These are phyloP conservation scores for Macrobrachium rosenbergii DNA, from an alignment of 1,140 invertebrate species.

Conservation along the genomic window DNA sequence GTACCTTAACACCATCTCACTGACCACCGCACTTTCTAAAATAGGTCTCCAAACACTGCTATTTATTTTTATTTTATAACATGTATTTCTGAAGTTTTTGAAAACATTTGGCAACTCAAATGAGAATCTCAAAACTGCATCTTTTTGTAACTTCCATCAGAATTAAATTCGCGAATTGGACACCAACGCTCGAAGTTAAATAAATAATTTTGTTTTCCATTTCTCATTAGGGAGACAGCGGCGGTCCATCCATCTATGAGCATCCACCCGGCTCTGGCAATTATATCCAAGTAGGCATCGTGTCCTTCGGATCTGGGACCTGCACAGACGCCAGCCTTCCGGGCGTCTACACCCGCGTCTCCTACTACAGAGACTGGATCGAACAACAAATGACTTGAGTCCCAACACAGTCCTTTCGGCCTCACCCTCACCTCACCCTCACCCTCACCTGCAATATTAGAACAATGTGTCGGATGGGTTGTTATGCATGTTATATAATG, in stretches of 20 bases:
- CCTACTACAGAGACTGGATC: conserved; percentile 68
- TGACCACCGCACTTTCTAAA: too few relatives aligned
- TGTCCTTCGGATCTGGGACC: conserved; percentile 69
- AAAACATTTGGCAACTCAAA: too few relatives aligned
- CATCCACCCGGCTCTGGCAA: conserved; percentile 40
- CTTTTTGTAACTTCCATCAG: not conserved
- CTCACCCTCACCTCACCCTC: not conserved
- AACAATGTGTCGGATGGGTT: not conserved
- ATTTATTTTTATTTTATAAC: too few relatives aligned
- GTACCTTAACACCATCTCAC: too few relatives aligned
- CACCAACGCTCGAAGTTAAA: too few relatives aligned
- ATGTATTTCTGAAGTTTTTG: too few relatives aligned
- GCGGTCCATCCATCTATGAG: conserved; percentile 59
- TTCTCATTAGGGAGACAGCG: conserved; percentile 61
- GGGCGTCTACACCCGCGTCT: conserved; percentile 69
- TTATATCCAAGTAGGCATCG: conserved; percentile 66
- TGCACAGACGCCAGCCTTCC: conserved; percentile 69
- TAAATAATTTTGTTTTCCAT: not conserved
- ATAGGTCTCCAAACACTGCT: too few relatives aligned
- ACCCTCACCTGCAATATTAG: not conserved
- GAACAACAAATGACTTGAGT: conserved; percentile 41
- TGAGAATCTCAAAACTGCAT: not conserved
- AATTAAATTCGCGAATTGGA: too few relatives aligned
- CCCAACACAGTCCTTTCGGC: not conserved
- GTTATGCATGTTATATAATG: not conserved